Evolutionary conservation across 2,113 vertebrate species (phyloP).

Genomic region (Tretioscincus oriximinensis): DNA sequence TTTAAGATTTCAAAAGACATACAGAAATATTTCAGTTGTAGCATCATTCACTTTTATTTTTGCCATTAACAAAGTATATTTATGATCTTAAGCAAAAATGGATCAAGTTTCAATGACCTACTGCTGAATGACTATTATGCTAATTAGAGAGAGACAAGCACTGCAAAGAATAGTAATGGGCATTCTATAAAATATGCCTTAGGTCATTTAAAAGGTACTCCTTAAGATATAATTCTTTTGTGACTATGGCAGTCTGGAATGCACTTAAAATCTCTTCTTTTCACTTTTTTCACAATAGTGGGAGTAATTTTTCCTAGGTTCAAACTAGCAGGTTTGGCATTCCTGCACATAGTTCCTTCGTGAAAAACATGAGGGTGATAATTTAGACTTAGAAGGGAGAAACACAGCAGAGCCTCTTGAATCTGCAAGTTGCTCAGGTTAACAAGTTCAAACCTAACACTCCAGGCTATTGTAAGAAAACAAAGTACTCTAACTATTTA

Average conservation of each 20-base stretch:
- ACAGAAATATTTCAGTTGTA: neutral
- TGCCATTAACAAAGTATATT: neutral
- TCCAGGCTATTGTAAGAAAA: conserved; percentile 41
- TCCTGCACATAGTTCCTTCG: conserved; percentile 62
- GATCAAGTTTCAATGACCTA: neutral
- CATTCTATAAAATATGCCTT: neutral
- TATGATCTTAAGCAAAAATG: neutral
- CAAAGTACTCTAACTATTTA: conserved; percentile 14
- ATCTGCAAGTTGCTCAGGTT: conserved; percentile 49
- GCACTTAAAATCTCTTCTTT: conserved; percentile 41
- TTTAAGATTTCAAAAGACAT: no score
- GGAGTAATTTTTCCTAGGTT: conserved; percentile 21
- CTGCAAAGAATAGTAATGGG: neutral
- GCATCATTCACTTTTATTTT: neutral
- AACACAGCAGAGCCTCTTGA: conserved; percentile 53
- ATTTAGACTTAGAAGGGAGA: conserved; percentile 60
- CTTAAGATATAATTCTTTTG: neutral
- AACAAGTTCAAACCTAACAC: conserved; percentile 50
- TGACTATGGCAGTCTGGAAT: neutral
- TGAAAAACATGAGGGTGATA: conserved; percentile 57
- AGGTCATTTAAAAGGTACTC: neutral
- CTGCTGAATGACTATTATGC: neutral
- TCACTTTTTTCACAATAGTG: conserved; percentile 50
- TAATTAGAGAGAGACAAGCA: neutral
- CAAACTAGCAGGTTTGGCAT: conserved; percentile 42